These are phyloP conservation scores for Pocillopora grandis DNA, from an alignment of 92 coral and sea anemone genomes.

Conservation along the genomic window DNA sequence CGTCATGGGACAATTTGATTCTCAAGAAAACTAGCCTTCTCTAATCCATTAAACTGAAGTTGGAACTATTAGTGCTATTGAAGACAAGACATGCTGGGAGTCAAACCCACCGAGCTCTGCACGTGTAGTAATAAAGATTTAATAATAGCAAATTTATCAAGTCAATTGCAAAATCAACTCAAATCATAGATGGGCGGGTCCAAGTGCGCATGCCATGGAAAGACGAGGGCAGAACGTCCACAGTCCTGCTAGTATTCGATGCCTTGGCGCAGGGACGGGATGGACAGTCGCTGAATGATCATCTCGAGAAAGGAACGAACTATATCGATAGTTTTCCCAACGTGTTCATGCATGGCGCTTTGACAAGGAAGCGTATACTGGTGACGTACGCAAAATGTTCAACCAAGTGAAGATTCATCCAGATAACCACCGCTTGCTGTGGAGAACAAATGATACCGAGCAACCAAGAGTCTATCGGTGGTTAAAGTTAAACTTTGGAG, in stretches of 20 bases:
- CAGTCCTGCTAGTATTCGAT: constrained; percentile 53
- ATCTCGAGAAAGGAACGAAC: constrained; percentile 65
- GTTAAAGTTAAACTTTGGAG: constrained; percentile 51
- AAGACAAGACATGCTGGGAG: constrained; percentile 78
- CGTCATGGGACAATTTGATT: constrained; percentile 35
- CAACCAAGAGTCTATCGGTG: constrained; percentile 54
- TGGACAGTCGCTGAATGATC: constrained; percentile 52
- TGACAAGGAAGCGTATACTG: constrained; percentile 46
- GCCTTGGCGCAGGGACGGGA: constrained; percentile 46
- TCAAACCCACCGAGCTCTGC: constrained; percentile 77
- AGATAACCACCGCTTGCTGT: constrained; percentile 67
- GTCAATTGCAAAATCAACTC: constrained; percentile 58
- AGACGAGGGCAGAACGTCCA: constrained; percentile 54
- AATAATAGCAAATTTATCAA: constrained; percentile 59
- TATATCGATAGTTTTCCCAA: constrained; percentile 48
- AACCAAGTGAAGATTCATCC: constrained; percentile 66
- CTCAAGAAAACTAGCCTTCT: neutral
- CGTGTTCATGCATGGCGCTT: constrained; percentile 49
- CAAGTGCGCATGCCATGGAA: constrained; percentile 65
- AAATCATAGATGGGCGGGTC: constrained; percentile 54
- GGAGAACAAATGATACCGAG: constrained; percentile 43
- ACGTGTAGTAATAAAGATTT: constrained; percentile 63
- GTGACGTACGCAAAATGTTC: constrained; percentile 63
- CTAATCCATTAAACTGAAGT: constrained; percentile 24
- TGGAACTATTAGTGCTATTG: constrained; percentile 50